Conservation (phyloP, 2,888 invertebrate species). For the Agrilus cyanescens region DNA sequence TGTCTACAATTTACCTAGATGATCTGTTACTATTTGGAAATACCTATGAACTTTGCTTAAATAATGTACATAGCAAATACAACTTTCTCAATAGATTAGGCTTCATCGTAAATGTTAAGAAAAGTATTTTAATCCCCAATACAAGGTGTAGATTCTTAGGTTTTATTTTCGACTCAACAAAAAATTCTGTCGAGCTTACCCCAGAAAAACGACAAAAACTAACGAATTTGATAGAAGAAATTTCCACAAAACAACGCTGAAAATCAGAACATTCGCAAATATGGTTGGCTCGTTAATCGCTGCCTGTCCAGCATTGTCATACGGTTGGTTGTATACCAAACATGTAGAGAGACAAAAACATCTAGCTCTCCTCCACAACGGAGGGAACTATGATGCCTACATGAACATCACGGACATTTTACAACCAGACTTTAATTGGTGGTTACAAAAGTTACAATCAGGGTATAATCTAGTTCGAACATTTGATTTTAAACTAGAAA, state of each 20-base stretch:
- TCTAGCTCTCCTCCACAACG: slow-evolving; percentile 3
- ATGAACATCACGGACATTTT: slow-evolving; percentile 1
- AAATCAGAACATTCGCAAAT: slow-evolving; percentile 11
- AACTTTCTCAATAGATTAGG: slow-evolving; percentile 6
- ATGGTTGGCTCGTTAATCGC: slow-evolving; percentile 12
- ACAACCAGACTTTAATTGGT: slow-evolving; percentile 13
- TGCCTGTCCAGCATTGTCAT: slow-evolving; percentile 15
- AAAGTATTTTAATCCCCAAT: slow-evolving; percentile 4
- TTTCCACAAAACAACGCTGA: neutral
- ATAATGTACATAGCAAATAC: slow-evolving; percentile 3
- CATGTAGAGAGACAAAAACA: slow-evolving; percentile 11
- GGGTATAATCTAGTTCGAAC: slow-evolving; percentile 8
- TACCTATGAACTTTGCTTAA: slow-evolving; percentile 2
- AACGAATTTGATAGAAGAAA: neutral
- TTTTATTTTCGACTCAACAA: slow-evolving; percentile 3
- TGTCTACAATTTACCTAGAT: slow-evolving; percentile 9
- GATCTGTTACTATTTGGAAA: slow-evolving; percentile 9
- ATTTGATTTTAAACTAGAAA: slow-evolving; percentile 12
- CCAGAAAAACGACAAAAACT: neutral
- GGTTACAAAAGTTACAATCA: slow-evolving; percentile 9
- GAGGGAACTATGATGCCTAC: slow-evolving; percentile 4
- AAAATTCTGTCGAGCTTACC: slow-evolving; percentile 2
- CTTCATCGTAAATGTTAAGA: slow-evolving; percentile 9
- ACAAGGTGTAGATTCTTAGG: slow-evolving; percentile 6
- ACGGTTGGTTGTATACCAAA: slow-evolving; percentile 14